Evolutionary conservation across 2,113 vertebrate genomes (phyloP), one percentile per base, ranked within the genome.

Genomic region (Okapia johnstoni): DNA sequence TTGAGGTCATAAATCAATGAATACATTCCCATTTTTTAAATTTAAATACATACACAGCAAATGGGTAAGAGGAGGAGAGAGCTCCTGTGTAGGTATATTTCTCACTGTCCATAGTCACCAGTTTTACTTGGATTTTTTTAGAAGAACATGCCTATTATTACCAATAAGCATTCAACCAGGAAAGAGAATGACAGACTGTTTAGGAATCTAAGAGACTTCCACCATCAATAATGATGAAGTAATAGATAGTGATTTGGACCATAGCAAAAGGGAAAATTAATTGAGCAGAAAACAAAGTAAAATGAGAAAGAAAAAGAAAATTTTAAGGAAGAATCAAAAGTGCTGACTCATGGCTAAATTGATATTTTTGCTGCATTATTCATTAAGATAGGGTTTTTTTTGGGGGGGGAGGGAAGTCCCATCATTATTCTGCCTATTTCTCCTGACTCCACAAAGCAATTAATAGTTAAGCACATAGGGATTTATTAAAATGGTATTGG

Each of bases 361-460:
- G 58, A 84, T 93, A 93, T 43, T 96, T 96, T 92, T 88, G 54
- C 30, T 90, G 40, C n/a, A 61, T 61, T 96, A 88, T 92, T 97
- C 58, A 84, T 90, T 93, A 90, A 93, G 33, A 48, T 90, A 77
- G 14, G 7, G 2, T 12, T 85, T 43, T 92, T 92, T 48, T 40
- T 6, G 0, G 0, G 14, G 73, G 2, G 3, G 2, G 5, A 1
- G 10, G 15, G 1, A 0, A 8, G 15, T 55, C n/a, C 26, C 26
- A 33, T 89, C 48, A 94, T 93, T 94, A 84, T 90, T 23, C 63
- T 87, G 85, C 48, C 90, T 90, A 77, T 90, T 95, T 16, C 23
- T 93, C 48, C 70, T 94, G 61, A 93, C 48, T 93, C n/a, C 60
- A 96, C 80, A 96, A 93, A 96, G 76, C 70, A 95, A 96, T n/a